Conservation (phyloP, 2,797 vertebrate species). For the Sebastes glaucus region DNA sequence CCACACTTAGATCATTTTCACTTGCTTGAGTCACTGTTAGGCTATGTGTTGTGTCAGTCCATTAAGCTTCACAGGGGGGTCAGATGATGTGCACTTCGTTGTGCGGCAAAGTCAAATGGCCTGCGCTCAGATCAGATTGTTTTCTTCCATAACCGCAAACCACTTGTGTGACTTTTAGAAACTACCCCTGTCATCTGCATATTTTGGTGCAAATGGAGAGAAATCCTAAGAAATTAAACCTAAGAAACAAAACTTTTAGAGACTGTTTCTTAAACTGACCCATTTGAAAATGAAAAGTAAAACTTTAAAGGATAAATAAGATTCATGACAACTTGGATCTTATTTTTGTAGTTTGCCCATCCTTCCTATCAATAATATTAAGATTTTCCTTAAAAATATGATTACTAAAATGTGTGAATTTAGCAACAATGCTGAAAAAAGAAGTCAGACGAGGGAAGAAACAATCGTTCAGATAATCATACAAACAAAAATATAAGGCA, state of each 20-base stretch:
- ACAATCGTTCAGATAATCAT: not conserved
- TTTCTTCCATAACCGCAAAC: conserved; percentile 20
- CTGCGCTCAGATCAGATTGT: not conserved
- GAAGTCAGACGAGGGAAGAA: not conserved
- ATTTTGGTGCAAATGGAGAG: not conserved
- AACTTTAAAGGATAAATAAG: not conserved
- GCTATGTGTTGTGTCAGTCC: conserved; percentile 24
- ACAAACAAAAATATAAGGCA: not conserved
- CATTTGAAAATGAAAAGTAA: not conserved
- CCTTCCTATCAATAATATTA: not conserved
- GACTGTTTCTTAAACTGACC: not conserved
- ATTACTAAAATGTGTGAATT: not conserved
- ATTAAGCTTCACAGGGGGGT: conserved; percentile 25
- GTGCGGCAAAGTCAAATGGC: conserved; percentile 48
- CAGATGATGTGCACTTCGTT: conserved; percentile 27
- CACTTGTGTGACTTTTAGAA: conserved; percentile 15
- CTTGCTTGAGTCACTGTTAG: conserved; percentile 39
- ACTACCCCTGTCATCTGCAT: not conserved
- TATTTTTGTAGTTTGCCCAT: not conserved
- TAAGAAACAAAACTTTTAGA: not conserved
- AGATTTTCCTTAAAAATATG: not conserved
- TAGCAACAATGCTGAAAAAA: not conserved
- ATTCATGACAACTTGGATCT: not conserved
- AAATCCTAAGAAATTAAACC: not conserved
- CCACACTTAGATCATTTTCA: conserved; percentile 62